Base-by-base conservation (phyloP, 2,113 vertebrate genomes). In the Notiomystis cincta region DNA sequence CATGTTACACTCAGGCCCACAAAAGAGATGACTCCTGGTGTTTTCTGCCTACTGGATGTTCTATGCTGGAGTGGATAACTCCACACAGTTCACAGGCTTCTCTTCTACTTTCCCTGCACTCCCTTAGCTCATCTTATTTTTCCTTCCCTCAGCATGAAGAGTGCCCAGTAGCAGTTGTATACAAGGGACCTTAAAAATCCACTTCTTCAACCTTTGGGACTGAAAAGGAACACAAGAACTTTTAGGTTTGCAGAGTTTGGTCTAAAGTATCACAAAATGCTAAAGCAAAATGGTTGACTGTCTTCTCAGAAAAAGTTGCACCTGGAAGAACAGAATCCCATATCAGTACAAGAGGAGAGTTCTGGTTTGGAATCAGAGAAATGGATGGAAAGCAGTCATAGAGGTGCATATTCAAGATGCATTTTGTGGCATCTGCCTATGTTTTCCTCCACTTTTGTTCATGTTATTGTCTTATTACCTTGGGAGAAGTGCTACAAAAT, bases 391-490 rank as follows among this genome's bases (percentile, higher is more conserved):
- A 89, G 61, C 33, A 69, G 50, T 33, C 10, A 1, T n/a, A 85
- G 56, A 90, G 65, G n/a, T 70, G 24, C 37, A 48, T 45, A 54
- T 93, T 93, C 57, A 89, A 60, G 30, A 82, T 24, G 25, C 5
- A 58, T 77, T 92, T 82, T 65, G 30, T 69, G 44, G 58, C 80
- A 93, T 56, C 83, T 96, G 85, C 42, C 48, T 62, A 10, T 37
- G 60, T 86, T 88, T 83, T 93, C 47, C 35, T 83, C 90, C n/a
- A 28, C 50, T 86, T 89, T 51, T 20, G 42, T 72, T 94, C 7
- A 1, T 27, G 7, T 37, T 94, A 91, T 73, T 94, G 73, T 94
- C 57, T 93, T 86, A 64, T 10, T 95, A 97, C 90, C 93, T 96
- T 95, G 78, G 86, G 82, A 95, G 23, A 94, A 91, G 58, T 56